Conservation (phyloP, 2,888 invertebrate species). For the Teleiodes luculella region DNA sequence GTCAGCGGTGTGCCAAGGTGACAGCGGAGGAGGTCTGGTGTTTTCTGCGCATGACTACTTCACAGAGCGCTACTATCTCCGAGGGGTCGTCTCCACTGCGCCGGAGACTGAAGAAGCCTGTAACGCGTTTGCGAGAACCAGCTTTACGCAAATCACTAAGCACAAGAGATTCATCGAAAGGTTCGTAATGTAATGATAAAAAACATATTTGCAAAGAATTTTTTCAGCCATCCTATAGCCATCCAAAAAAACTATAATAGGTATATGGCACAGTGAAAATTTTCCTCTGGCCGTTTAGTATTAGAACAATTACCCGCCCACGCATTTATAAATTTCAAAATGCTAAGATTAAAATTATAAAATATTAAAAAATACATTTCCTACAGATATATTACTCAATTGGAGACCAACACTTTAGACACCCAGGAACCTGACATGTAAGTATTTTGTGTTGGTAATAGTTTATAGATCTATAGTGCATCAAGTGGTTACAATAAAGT, state of each 20-base stretch:
- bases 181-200: background rate
- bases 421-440: no score
- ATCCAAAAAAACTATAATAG: background rate
- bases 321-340: no score
- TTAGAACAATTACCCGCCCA: no score
- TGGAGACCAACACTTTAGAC: no score
- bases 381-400: no score
- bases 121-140: constrained; percentile 25
- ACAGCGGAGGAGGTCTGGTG: constrained; percentile 33
- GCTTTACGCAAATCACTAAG: constrained; percentile 27
- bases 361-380: no score
- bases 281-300: no score
- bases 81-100: constrained; percentile 31
- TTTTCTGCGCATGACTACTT: constrained; percentile 19
- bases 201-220: background rate
- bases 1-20: constrained; percentile 30
- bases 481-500: no score
- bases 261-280: no score
- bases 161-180: constrained; percentile 18
- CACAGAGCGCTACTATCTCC: constrained; percentile 27
- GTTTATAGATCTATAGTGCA: no score
- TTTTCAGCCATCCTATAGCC: background rate
- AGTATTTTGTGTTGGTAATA: no score
- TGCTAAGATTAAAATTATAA: no score
- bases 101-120: constrained; percentile 25